These are phyloP conservation scores for Brassicogethes aeneus DNA, from an alignment of 2,888 invertebrate species.

Conservation along the genomic window DNA sequence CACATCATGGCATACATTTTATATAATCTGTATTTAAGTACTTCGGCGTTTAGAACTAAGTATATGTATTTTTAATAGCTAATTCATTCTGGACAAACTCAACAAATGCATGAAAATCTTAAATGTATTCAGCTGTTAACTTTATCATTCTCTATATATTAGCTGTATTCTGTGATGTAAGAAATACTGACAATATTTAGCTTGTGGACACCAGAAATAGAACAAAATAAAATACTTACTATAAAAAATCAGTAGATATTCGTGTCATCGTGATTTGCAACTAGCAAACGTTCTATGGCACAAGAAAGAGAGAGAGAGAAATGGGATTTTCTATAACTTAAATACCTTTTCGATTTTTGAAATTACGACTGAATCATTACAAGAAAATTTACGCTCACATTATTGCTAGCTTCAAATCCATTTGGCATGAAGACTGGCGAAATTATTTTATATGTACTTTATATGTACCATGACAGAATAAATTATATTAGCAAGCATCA, in stretches of 20 bases:
- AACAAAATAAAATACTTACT: not conserved
- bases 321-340: no score
- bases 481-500: not conserved
- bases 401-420: constrained; percentile 4
- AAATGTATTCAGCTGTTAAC: not conserved
- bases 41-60: constrained; percentile 6
- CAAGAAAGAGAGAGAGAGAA: no score
- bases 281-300: no score
- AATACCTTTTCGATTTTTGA: no score
- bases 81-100: constrained; percentile 10
- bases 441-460: constrained; percentile 36
- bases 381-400: not conserved
- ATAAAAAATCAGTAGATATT: no score
- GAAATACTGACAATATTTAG: constrained; percentile 32
- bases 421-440: constrained; percentile 10
- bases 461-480: constrained; percentile 24
- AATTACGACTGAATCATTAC: constrained; percentile 9
- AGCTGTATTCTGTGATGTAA: constrained; percentile 29
- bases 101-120: constrained; percentile 11
- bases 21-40: no score
- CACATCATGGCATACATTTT: not conserved
- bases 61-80: constrained; percentile 16
- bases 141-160: constrained; percentile 7
- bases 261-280: no score
- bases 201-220: constrained; percentile 4